Conservation (phyloP, 2,888 invertebrate genomes). For the Alsophila aescularia region DNA sequence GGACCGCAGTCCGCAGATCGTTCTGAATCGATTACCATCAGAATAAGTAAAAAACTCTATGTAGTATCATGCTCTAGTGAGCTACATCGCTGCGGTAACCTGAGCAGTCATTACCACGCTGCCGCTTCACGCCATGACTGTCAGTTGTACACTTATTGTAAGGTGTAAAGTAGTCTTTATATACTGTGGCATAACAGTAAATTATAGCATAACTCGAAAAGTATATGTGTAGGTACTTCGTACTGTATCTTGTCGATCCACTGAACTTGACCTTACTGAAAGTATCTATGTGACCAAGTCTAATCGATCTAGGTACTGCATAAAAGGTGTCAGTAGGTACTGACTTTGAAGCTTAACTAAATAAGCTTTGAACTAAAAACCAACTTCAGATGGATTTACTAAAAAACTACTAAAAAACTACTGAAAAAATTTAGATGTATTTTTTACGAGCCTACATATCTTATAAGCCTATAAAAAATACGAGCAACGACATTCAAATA, state of each 20-base stretch:
- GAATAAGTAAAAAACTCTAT: constrained; percentile 45
- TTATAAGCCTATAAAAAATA: no score
- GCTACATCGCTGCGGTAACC: constrained; percentile 55
- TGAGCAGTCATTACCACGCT: constrained; percentile 31
- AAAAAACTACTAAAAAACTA: no score
- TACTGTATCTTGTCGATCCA: background rate
- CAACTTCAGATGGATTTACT: no score
- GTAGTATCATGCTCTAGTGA: constrained; percentile 64
- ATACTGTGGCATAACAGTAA: constrained; percentile 12
- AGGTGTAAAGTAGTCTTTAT: constrained; percentile 6
- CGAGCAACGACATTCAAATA: no score
- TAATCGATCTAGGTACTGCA: background rate
- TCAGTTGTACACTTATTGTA: constrained; percentile 12
- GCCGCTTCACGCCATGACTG: constrained; percentile 16
- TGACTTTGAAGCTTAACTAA: no score
- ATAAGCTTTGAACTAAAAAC: no score
- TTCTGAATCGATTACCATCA: constrained; percentile 55
- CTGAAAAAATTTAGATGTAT: no score
- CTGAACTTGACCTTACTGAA: background rate
- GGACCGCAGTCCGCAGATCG: constrained; percentile 44
- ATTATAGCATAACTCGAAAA: background rate
- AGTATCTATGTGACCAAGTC: background rate
- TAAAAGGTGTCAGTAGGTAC: background rate
- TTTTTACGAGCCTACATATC: no score
- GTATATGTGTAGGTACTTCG: background rate